Percentiles rank a stretch among this genome's conserved stretches.
Conservation (phyloP, 2,113 vertebrate species). For the Dicrurus megarhynchus region DNA sequence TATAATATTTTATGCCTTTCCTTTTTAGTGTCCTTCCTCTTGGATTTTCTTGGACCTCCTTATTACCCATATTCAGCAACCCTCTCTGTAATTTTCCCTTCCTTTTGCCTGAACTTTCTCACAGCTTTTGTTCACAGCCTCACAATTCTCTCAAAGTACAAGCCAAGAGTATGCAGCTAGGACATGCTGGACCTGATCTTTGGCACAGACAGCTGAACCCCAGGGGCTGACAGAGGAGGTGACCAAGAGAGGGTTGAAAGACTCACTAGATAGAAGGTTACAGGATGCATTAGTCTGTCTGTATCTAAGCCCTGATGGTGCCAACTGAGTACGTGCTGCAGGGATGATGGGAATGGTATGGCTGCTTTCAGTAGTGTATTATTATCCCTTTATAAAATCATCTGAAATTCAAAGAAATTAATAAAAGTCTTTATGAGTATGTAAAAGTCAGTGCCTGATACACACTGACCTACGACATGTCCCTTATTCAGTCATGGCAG, state of each 20-base stretch:
- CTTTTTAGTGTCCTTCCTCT: not conserved
- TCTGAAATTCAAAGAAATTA: not conserved
- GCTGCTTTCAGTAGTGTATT: not conserved
- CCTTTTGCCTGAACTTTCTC: not conserved
- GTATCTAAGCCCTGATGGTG: not conserved
- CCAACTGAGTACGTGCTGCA: not conserved
- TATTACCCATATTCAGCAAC: not conserved
- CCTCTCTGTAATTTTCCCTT: not conserved
- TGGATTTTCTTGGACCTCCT: not conserved
- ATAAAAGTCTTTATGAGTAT: not conserved
- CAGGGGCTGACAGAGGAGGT: not conserved
- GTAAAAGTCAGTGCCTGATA: not conserved
- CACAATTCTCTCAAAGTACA: not conserved
- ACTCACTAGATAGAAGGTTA: not conserved
- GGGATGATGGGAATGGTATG: not conserved
- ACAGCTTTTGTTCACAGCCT: not conserved
- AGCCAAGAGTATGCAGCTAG: not conserved
- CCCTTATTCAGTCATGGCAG: not conserved
- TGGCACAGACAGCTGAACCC: not conserved
- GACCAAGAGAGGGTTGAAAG: not conserved
- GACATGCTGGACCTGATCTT: not conserved
- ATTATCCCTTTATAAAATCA: not conserved
- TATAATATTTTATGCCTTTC: not conserved
- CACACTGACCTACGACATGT: accelerated
- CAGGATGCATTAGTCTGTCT: not conserved